Percentiles rank a stretch among this genome's conserved stretches.
These are phyloP conservation scores for Euspilapteryx auroguttella DNA, from an alignment of 2,888 invertebrate genomes.

Conservation along the genomic window DNA sequence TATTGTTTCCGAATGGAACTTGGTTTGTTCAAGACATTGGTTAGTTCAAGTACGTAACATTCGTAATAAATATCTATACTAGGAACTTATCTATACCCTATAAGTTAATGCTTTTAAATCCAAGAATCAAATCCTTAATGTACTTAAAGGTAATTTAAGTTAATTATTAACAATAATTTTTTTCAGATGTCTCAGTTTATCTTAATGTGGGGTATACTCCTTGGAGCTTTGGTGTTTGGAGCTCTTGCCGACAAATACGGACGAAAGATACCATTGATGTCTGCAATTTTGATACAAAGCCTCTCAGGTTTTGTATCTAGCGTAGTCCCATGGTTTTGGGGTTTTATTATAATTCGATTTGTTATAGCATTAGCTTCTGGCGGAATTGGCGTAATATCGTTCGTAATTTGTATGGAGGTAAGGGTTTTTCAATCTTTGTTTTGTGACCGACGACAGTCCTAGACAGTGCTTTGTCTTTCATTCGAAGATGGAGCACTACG, in stretches of 20 bases:
- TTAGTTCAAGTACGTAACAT: constrained; percentile 45
- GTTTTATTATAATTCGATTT: constrained; percentile 58
- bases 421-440: too few relatives aligned
- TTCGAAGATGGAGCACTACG: too few relatives aligned
- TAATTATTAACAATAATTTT: too few relatives aligned
- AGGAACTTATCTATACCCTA: too few relatives aligned
- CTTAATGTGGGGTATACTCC: constrained; percentile 65
- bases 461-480: too few relatives aligned
- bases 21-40: constrained; percentile 63
- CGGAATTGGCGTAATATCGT: constrained; percentile 66
- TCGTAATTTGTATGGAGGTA: constrained; percentile 67
- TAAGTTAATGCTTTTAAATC: too few relatives aligned
- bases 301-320: constrained; percentile 53
- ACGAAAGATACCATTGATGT: constrained; percentile 58
- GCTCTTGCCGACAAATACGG: constrained; percentile 64
- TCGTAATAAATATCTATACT: neutral
- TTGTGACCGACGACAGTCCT: too few relatives aligned
- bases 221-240: constrained; percentile 65
- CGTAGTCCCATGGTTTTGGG: constrained; percentile 49
- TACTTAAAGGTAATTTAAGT: too few relatives aligned
- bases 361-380: constrained; percentile 62
- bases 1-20: constrained; percentile 67
- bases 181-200: constrained; percentile 58
- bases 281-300: constrained; percentile 56
- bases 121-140: too few relatives aligned